A percentile compares a stretch with the other conserved stretches of the same genome.
Evolutionary conservation across 2,797 vertebrate species (phyloP).

Genomic region (Caiman crocodilus): DNA sequence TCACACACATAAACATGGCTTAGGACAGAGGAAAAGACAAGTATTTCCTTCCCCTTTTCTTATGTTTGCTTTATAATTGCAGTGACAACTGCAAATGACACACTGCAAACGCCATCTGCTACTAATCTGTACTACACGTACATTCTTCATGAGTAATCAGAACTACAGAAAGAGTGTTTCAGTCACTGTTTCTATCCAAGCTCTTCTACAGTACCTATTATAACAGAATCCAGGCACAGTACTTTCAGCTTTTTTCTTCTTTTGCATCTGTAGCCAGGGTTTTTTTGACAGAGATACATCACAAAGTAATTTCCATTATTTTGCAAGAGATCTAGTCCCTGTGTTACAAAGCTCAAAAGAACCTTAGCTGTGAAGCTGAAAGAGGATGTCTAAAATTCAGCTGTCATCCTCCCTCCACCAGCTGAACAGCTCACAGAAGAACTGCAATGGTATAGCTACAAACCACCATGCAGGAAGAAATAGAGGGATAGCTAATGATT

Average conservation of each 20-base stretch:
- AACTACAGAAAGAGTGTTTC: neutral
- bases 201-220: neutral
- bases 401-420: neutral
- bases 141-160: neutral
- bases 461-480: neutral
- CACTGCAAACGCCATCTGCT: slow-evolving; percentile 30
- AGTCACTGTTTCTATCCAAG: neutral
- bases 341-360: neutral
- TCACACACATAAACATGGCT: neutral
- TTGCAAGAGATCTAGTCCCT: neutral
- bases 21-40: neutral
- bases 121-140: neutral
- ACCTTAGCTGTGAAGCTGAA: neutral
- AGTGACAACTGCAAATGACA: slow-evolving; percentile 47
- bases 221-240: neutral
- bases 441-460: neutral
- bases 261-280: rapidly evolving
- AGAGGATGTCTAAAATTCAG: neutral
- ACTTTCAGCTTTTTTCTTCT: neutral
- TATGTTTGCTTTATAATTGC: slow-evolving; percentile 15
- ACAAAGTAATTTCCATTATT: too few relatives aligned
- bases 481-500: slow-evolving; percentile 1
- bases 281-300: neutral
- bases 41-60: slow-evolving; percentile 2
- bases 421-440: neutral